phyloP scores from a whole-genome alignment of 2,888 invertebrate species.

The Thymelicus acteon region DNA sequence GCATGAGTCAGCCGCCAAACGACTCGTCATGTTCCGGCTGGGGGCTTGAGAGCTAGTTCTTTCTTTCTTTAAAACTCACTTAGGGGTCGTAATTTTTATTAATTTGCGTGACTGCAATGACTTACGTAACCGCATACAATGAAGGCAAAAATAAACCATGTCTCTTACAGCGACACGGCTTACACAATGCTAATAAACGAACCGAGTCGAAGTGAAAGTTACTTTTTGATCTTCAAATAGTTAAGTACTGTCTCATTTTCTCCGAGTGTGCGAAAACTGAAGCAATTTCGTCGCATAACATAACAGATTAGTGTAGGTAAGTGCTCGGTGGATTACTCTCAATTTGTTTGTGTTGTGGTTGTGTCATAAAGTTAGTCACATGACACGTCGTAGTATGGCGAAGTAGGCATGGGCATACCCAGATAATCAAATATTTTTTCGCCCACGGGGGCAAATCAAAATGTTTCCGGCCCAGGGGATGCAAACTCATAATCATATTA shows the following conservation, averaged over 20 bases:
- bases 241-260: neutral
- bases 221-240: slow-evolving; percentile 11
- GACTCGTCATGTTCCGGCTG: no score
- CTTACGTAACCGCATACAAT: slow-evolving; percentile 3
- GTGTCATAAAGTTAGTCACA: neutral
- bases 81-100: neutral
- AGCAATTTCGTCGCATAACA: slow-evolving; percentile 11
- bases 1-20: no score
- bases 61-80: no score
- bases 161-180: slow-evolving; percentile 8
- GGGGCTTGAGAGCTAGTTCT: no score
- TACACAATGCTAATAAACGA: slow-evolving; percentile 32
- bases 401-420: neutral
- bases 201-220: slow-evolving; percentile 20
- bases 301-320: neutral
- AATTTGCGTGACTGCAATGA: neutral
- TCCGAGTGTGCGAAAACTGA: slow-evolving; percentile 11
- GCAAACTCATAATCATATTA: no score
- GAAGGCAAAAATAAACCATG: slow-evolving; percentile 13
- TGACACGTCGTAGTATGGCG: neutral
- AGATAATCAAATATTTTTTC: no score
- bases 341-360: neutral
- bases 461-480: no score
- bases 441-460: no score
- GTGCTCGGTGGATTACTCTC: neutral